Percentiles rank a stretch among this genome's conserved stretches.
These are phyloP conservation scores for Baryphthengus martii DNA, from an alignment of 2,113 vertebrate species.

Conservation along the genomic window DNA sequence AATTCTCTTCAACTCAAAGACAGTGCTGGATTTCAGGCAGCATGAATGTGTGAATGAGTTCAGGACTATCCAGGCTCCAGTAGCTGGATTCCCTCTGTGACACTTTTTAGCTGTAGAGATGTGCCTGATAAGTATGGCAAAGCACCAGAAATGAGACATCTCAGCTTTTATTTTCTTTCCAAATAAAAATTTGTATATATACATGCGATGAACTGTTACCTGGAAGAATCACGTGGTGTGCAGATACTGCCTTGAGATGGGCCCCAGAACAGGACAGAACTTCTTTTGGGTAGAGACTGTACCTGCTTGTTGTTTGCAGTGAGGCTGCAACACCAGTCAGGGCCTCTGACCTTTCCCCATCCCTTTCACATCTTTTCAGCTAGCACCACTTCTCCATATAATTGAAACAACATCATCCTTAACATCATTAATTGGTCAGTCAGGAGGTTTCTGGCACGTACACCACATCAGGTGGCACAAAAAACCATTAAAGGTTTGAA, in stretches of 20 bases:
- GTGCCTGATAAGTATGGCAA: accelerated
- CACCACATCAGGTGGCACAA: background rate
- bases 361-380: background rate
- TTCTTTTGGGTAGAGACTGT: background rate
- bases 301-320: background rate
- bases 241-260: background rate
- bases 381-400: background rate
- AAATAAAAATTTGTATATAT: background rate
- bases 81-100: background rate
- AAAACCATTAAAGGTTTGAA: background rate
- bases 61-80: background rate
- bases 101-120: background rate
- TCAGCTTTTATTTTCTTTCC: background rate
- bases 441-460: background rate
- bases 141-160: background rate
- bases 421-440: background rate
- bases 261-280: background rate
- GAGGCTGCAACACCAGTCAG: background rate
- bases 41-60: background rate
- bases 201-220: background rate
- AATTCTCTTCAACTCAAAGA: background rate
- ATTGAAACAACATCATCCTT: background rate
- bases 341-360: background rate
- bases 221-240: background rate
- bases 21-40: background rate